These are phyloP conservation scores for Carassius gibelio DNA, from an alignment of 2,113 vertebrate species.

Conservation along the genomic window DNA sequence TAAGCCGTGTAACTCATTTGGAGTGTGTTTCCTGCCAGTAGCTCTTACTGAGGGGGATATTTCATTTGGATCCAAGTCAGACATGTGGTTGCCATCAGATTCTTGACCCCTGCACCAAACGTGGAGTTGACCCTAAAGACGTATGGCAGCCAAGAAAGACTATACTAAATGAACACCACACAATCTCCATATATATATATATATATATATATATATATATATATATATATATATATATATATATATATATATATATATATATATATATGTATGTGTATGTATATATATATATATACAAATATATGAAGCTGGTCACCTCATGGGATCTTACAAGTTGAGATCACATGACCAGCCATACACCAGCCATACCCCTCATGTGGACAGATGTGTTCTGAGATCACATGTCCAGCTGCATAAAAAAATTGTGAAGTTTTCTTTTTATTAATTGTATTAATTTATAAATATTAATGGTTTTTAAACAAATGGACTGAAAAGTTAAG, in stretches of 20 bases:
- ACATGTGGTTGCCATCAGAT: slow-evolving; percentile 65
- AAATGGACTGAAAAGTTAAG: background rate
- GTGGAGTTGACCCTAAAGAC: slow-evolving; percentile 52
- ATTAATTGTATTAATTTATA: too few relatives aligned
- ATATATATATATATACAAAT: too few relatives aligned
- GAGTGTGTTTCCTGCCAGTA: slow-evolving; percentile 49
- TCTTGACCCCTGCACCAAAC: slow-evolving; percentile 48
- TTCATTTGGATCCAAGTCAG: slow-evolving; percentile 61
- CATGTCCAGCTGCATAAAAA: background rate
- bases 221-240: too few relatives aligned
- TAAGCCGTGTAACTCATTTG: slow-evolving; percentile 50
- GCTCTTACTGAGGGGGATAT: slow-evolving; percentile 52
- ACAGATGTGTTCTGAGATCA: background rate
- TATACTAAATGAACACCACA: slow-evolving; percentile 34
- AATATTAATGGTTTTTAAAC: background rate
- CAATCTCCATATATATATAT: background rate
- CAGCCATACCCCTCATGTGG: too few relatives aligned
- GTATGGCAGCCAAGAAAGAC: slow-evolving; percentile 44
- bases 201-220: too few relatives aligned
- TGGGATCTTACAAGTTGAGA: too few relatives aligned
- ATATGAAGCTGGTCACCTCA: too few relatives aligned
- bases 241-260: too few relatives aligned
- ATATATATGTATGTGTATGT: too few relatives aligned
- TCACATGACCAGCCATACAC: background rate
- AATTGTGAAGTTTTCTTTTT: background rate